A percentile compares a stretch with the other conserved stretches of the same genome.
phyloP scores from a whole-genome alignment of 2,797 vertebrate species.

The Choloepus didactylus region DNA sequence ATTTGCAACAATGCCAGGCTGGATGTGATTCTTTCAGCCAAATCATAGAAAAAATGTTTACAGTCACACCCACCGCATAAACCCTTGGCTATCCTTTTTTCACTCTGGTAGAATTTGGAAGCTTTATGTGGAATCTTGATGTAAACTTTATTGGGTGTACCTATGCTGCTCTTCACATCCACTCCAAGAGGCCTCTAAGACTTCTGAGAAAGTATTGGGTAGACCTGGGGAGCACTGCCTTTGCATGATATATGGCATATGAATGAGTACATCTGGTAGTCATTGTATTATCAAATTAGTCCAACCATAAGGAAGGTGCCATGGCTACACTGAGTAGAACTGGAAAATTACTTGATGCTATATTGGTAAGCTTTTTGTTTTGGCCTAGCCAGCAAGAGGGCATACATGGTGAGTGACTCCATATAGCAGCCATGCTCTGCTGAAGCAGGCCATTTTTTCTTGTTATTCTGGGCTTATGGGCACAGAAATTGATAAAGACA shows the following conservation, averaged over 20 bases:
- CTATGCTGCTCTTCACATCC: conserved; percentile 94
- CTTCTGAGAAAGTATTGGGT: conserved; percentile 94
- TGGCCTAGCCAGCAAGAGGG: conserved; percentile 87
- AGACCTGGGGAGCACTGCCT: conserved; percentile 93
- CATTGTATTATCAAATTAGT: conserved; percentile 93
- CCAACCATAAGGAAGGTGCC: conserved; percentile 95
- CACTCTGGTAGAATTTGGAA: conserved; percentile 95
- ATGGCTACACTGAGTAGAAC: conserved; percentile 93
- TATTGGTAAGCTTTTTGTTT: conserved; percentile 94
- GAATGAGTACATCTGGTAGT: conserved; percentile 95
- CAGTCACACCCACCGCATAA: conserved; percentile 94
- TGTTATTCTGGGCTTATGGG: conserved; percentile 86
- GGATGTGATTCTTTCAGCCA: conserved; percentile 93
- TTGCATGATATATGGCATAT: conserved; percentile 94
- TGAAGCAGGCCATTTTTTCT: conserved; percentile 88
- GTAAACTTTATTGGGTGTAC: conserved; percentile 95
- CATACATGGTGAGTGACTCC: conserved; percentile 85
- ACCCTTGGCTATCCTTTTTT: conserved; percentile 96
- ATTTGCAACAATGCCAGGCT: conserved; percentile 91
- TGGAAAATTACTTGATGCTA: conserved; percentile 94
- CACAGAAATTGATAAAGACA: conserved; percentile 88
- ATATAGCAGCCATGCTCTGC: conserved; percentile 85
- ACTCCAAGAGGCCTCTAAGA: conserved; percentile 94
- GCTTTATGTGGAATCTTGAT: conserved; percentile 92
- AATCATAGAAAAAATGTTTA: conserved; percentile 93